Percentiles rank a stretch among this genome's conserved stretches.
These are phyloP conservation scores for Morelia viridis DNA, from an alignment of 2,797 vertebrate species.

Conservation along the genomic window DNA sequence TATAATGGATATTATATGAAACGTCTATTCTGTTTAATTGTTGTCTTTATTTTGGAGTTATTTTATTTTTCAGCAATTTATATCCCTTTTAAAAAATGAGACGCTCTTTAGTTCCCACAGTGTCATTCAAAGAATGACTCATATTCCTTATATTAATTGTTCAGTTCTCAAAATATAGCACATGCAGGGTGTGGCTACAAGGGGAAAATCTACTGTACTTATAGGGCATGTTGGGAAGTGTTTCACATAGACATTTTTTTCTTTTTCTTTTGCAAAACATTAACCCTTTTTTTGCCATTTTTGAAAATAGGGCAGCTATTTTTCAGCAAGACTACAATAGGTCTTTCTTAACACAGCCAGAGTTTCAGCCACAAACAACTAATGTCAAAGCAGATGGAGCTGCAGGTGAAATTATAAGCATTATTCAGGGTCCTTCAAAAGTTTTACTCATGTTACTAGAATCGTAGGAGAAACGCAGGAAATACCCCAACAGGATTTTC, in stretches of 20 bases:
- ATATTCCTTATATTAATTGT: constrained; percentile 84
- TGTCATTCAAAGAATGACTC: constrained; percentile 83
- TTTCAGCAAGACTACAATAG: constrained; percentile 23
- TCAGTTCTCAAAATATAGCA: constrained; percentile 84
- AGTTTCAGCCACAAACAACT: constrained; percentile 4
- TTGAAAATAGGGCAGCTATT: constrained; percentile 29
- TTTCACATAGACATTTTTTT: constrained; percentile 78
- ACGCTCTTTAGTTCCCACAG: constrained; percentile 84
- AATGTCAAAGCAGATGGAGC: constrained; percentile 33
- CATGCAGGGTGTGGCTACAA: constrained; percentile 79
- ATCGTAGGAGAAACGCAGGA: neutral
- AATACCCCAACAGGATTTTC: neutral
- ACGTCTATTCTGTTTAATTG: constrained; percentile 74
- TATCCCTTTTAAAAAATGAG: constrained; percentile 83
- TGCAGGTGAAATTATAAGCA: neutral
- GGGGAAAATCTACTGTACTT: constrained; percentile 81
- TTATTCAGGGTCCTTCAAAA: neutral
- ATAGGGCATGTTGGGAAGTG: constrained; percentile 82
- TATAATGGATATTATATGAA: constrained; percentile 58
- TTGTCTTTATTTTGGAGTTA: constrained; percentile 77
- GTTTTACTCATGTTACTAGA: neutral
- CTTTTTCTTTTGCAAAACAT: constrained; percentile 54
- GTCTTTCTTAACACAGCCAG: constrained; percentile 24
- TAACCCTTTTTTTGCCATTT: constrained; percentile 61
- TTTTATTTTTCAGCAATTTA: constrained; percentile 83